Percentiles rank a stretch among this genome's conserved stretches.
phyloP scores from a whole-genome alignment of 2,888 invertebrate genomes.

The Parelbella ahira region DNA sequence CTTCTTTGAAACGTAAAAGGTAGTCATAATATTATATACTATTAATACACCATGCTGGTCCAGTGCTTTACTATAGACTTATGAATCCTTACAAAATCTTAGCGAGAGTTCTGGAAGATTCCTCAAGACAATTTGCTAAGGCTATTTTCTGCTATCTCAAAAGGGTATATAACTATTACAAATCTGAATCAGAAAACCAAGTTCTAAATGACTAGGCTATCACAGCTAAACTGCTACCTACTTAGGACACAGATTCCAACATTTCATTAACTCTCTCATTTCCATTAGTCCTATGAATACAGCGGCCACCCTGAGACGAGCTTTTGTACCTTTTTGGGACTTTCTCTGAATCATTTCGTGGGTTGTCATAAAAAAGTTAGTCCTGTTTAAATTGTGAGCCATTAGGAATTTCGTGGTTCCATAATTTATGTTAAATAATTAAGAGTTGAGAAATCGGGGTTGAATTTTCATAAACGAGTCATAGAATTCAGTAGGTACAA shows the following conservation, averaged over 20 bases:
- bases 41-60: too few species aligned
- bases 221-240: too few species aligned
- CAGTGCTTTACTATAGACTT: too few species aligned
- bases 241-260: too few species aligned
- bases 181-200: too few species aligned
- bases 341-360: constrained; percentile 1
- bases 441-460: not conserved
- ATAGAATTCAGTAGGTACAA: too few species aligned
- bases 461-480: not conserved
- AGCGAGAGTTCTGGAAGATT: not conserved
- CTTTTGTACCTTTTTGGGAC: constrained; percentile 6
- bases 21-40: too few species aligned
- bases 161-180: too few species aligned
- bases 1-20: too few species aligned
- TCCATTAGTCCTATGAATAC: constrained; percentile 26
- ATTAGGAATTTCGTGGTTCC: not conserved
- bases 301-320: constrained; percentile 15
- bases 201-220: too few species aligned
- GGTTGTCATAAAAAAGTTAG: constrained; percentile 4
- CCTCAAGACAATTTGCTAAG: too few species aligned
- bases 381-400: constrained; percentile 1
- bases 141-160: too few species aligned
- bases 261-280: constrained; percentile 27
- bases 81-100: not conserved
- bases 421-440: constrained; percentile 4